Conservation (phyloP, 2,888 invertebrate genomes). For the Brassicogethes aeneus region DNA sequence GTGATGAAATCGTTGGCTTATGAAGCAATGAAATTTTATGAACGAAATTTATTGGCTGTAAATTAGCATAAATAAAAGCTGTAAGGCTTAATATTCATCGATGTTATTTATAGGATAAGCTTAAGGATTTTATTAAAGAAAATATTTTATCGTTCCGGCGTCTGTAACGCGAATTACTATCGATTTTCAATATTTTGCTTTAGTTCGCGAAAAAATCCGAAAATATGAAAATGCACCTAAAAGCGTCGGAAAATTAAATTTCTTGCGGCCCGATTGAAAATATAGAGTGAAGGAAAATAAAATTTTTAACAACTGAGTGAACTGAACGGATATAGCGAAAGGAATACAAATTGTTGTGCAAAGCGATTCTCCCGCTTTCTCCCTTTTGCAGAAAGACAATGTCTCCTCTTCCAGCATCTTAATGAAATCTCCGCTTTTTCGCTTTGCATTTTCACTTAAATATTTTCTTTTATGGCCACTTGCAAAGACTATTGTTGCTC, state of each 20-base stretch:
- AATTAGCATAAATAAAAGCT: too few relatives aligned
- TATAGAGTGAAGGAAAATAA: not conserved
- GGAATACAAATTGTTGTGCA: conserved; percentile 1
- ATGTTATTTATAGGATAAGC: too few relatives aligned
- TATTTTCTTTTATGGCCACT: not conserved
- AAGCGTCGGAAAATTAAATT: not conserved
- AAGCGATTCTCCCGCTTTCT: not conserved
- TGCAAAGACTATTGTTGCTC: not conserved
- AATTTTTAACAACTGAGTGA: not conserved
- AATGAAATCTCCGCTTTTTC: not conserved
- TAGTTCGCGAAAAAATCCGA: too few relatives aligned
- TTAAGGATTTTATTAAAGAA: too few relatives aligned
- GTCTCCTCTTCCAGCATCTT: not conserved
- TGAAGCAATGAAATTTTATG: too few relatives aligned
- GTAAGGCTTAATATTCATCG: too few relatives aligned
- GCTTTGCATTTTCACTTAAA: not conserved
- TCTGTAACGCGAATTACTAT: too few relatives aligned
- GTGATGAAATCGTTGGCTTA: too few relatives aligned
- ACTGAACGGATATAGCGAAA: not conserved
- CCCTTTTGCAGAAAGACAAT: not conserved
- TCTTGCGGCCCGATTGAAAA: not conserved
- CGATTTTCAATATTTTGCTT: too few relatives aligned
- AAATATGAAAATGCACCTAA: too few relatives aligned
- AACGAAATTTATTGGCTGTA: too few relatives aligned
- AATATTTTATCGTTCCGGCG: too few relatives aligned